These are phyloP conservation scores for Rhinella marina DNA, from an alignment of 2,797 vertebrate genomes.

Conservation along the genomic window DNA sequence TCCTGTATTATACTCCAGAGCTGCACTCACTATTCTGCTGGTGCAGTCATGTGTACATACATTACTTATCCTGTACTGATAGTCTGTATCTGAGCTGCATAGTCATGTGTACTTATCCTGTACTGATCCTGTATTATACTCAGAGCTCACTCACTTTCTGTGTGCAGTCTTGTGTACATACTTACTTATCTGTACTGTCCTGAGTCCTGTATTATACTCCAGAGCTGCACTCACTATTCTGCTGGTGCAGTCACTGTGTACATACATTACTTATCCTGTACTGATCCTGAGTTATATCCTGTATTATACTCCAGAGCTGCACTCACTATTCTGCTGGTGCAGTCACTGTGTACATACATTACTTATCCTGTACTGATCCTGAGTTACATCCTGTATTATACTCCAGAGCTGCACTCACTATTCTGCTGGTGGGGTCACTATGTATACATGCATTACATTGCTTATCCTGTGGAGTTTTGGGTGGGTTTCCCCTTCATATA, in stretches of 20 bases:
- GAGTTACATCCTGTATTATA: too few relatives aligned
- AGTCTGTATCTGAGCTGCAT: too few relatives aligned
- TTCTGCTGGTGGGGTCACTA: neutral
- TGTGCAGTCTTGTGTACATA: neutral
- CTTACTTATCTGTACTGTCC: neutral
- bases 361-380: too few relatives aligned
- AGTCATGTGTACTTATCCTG: too few relatives aligned
- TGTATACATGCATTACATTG: neutral
- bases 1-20: too few relatives aligned
- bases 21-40: too few relatives aligned
- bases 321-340: too few relatives aligned
- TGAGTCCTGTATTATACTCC: neutral
- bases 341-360: too few relatives aligned
- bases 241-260: neutral
- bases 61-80: neutral
- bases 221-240: too few relatives aligned
- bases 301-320: conserved; percentile 7
- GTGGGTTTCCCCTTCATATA: too few relatives aligned
- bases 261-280: too few relatives aligned
- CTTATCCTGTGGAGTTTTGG: neutral
- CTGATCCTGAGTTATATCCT: neutral
- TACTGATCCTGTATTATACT: neutral
- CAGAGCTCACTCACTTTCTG: neutral
- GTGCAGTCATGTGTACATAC: neutral
- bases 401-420: too few relatives aligned